These are phyloP conservation scores for Hemitrygon akajei DNA, from an alignment of 2,797 vertebrate genomes.

Conservation along the genomic window DNA sequence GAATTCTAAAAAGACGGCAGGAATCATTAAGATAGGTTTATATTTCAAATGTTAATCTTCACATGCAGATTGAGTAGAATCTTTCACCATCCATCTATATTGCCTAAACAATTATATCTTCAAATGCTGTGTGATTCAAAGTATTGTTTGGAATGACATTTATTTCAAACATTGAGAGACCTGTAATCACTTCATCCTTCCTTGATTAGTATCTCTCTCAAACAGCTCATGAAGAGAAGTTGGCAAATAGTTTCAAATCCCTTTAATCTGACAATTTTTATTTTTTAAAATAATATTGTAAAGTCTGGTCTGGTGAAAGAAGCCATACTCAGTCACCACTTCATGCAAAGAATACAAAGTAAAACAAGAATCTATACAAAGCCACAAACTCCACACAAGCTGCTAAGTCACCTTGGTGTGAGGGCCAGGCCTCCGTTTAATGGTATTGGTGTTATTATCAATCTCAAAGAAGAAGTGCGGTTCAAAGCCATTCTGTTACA, in stretches of 20 bases:
- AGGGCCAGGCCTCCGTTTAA: slow-evolving; percentile 66
- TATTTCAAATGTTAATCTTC: neutral
- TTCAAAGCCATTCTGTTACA: slow-evolving; percentile 63
- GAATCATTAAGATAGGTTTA: neutral
- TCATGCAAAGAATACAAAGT: neutral
- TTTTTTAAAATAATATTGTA: neutral
- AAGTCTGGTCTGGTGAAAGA: slow-evolving; percentile 29
- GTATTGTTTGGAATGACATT: neutral
- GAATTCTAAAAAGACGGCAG: neutral
- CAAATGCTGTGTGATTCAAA: neutral
- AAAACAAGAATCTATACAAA: neutral
- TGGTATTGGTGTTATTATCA: slow-evolving; percentile 67
- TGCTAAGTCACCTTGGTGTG: slow-evolving; percentile 59
- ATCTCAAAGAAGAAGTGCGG: slow-evolving; percentile 66
- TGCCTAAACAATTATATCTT: neutral
- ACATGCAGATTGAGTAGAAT: slow-evolving; percentile 9
- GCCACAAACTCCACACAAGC: slow-evolving; percentile 33
- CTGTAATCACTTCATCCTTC: neutral
- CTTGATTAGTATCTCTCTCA: neutral
- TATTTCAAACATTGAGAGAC: neutral
- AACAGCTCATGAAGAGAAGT: neutral
- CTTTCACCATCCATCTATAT: neutral
- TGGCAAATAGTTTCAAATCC: neutral
- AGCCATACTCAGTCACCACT: neutral
- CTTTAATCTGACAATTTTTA: neutral